Evolutionary conservation across 2,113 vertebrate species (phyloP).

Genomic region (Anhinga rufa): DNA sequence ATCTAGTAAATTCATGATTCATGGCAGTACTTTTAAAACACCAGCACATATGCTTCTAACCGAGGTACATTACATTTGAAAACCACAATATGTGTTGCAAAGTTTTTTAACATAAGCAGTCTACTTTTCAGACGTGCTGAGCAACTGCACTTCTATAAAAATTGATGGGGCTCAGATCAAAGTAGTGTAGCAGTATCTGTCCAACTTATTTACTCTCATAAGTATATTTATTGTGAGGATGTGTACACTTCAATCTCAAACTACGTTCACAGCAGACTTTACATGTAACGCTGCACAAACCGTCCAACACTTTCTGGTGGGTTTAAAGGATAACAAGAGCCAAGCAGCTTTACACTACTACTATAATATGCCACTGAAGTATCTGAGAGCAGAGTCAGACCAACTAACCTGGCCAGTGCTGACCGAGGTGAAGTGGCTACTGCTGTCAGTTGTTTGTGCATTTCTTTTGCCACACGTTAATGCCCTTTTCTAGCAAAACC

Average conservation of each 20-base stretch:
- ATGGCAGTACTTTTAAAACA: background rate
- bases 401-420: background rate
- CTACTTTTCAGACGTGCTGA: background rate
- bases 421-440: background rate
- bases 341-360: background rate
- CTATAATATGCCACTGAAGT: background rate
- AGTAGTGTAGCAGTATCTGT: background rate
- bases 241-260: background rate
- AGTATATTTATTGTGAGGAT: background rate
- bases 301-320: background rate
- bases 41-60: background rate
- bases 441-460: background rate
- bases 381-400: background rate
- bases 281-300: background rate
- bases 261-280: background rate
- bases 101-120: background rate
- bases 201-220: background rate
- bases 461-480: background rate
- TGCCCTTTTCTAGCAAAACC: background rate
- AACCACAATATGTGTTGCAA: background rate
- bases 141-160: background rate
- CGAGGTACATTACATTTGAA: background rate
- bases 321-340: background rate
- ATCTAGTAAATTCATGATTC: conserved; percentile 12
- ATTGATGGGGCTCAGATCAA: background rate